Evolutionary conservation across 2,888 invertebrate genomes (phyloP).

Genomic region (Notodonta ziczac): DNA sequence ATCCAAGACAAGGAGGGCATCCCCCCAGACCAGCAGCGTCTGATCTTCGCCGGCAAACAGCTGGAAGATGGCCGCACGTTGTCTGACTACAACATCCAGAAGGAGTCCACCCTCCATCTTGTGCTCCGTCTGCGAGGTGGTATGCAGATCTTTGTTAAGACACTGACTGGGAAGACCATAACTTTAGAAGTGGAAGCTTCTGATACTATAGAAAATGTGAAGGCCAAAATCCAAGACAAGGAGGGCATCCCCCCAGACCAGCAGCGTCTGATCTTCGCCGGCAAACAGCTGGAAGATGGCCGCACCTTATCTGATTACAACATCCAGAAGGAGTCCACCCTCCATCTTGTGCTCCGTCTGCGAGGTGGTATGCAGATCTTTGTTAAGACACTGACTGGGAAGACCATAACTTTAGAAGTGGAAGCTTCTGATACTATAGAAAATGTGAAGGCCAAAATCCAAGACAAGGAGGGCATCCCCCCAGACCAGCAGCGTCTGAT

Average conservation of each 20-base stretch:
- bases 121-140: constrained; percentile 68
- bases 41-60: constrained; percentile 69
- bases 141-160: constrained; percentile 69
- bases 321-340: constrained; percentile 65
- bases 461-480: constrained; percentile 59
- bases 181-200: constrained; percentile 63
- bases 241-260: constrained; percentile 70
- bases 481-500: constrained; percentile 58
- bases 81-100: constrained; percentile 72
- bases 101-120: constrained; percentile 67
- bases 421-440: constrained; percentile 58
- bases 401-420: constrained; percentile 55
- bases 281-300: constrained; percentile 65
- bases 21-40: constrained; percentile 65
- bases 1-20: constrained; percentile 69
- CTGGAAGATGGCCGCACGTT: constrained; percentile 70
- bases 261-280: constrained; percentile 64
- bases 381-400: constrained; percentile 55
- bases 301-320: constrained; percentile 67
- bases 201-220: constrained; percentile 66
- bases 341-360: constrained; percentile 61
- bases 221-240: constrained; percentile 69
- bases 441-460: constrained; percentile 60
- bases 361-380: constrained; percentile 66
- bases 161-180: constrained; percentile 64